A percentile compares a stretch with the other conserved stretches of the same genome.
These are phyloP conservation scores for Periparus ater DNA, from an alignment of 2,797 vertebrate genomes.

Conservation along the genomic window DNA sequence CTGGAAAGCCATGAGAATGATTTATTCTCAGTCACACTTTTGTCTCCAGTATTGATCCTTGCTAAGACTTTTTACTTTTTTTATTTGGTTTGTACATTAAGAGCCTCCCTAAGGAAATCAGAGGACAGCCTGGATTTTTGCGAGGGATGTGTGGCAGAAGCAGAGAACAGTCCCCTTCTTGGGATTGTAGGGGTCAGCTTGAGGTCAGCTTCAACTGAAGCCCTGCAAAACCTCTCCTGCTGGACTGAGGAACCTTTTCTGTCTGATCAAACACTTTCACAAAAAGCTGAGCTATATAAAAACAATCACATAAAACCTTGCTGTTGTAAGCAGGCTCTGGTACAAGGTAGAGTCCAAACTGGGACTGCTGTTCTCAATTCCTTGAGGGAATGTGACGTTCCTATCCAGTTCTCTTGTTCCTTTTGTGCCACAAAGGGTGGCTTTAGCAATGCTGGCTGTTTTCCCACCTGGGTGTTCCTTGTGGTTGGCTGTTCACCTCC, in stretches of 20 bases:
- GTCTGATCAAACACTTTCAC: neutral
- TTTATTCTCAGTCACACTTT: neutral
- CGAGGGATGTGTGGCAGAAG: neutral
- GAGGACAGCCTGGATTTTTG: neutral
- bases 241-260: neutral
- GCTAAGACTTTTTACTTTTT: neutral
- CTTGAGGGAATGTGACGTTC: neutral
- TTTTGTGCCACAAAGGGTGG: neutral
- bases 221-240: neutral
- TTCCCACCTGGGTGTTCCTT: neutral
- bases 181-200: neutral
- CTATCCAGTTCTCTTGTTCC: neutral
- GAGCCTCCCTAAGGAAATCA: neutral
- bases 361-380: neutral
- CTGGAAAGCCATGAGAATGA: neutral
- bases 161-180: neutral
- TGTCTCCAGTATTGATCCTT: neutral
- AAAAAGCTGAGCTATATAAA: neutral
- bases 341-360: neutral
- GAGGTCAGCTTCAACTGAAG: neutral
- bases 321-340: neutral
- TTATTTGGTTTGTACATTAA: neutral
- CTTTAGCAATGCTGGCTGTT: neutral
- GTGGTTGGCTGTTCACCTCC: neutral
- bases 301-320: neutral